A percentile compares a stretch with the other conserved stretches of the same genome.
phyloP scores from a whole-genome alignment of 2,797 vertebrate genomes.

The Poecilia gillii region DNA sequence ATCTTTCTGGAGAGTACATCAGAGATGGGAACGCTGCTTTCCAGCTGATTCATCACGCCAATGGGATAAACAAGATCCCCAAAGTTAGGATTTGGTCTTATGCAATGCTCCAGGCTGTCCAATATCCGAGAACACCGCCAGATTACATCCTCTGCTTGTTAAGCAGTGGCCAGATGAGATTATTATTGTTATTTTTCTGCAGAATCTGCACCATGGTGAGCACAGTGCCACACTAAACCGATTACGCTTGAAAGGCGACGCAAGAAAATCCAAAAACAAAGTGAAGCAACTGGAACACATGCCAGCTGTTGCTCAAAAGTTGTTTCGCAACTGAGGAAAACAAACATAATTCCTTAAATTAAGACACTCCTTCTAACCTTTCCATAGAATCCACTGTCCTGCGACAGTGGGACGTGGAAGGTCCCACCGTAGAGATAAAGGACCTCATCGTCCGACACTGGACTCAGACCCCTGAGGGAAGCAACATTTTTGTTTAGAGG shows the following conservation, averaged over 20 bases:
- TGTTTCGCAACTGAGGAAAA: background rate
- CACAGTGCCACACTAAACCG: slow-evolving; percentile 22
- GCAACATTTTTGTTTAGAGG: slow-evolving; percentile 23
- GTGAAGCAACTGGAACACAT: background rate
- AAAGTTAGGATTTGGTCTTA: slow-evolving; percentile 38
- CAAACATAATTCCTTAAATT: background rate
- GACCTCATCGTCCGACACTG: slow-evolving; percentile 85
- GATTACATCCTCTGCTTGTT: slow-evolving; percentile 48
- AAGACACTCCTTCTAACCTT: slow-evolving; percentile 74
- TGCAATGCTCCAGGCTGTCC: slow-evolving; percentile 32
- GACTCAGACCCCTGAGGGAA: slow-evolving; percentile 81
- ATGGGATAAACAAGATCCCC: slow-evolving; percentile 38
- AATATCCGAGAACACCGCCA: slow-evolving; percentile 22
- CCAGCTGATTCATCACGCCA: slow-evolving; percentile 17
- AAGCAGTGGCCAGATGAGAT: slow-evolving; percentile 21
- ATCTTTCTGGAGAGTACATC: slow-evolving; percentile 16
- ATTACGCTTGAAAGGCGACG: background rate
- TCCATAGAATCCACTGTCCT: slow-evolving; percentile 89
- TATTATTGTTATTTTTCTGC: slow-evolving; percentile 14
- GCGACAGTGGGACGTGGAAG: slow-evolving; percentile 84
- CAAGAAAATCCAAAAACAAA: background rate
- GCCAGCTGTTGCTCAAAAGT: background rate
- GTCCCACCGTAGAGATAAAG: slow-evolving; percentile 84
- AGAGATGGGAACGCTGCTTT: slow-evolving; percentile 5
- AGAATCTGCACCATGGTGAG: background rate